phyloP scores from a whole-genome alignment of 1,140 invertebrate genomes.

The Megalonaias nervosa region DNA sequence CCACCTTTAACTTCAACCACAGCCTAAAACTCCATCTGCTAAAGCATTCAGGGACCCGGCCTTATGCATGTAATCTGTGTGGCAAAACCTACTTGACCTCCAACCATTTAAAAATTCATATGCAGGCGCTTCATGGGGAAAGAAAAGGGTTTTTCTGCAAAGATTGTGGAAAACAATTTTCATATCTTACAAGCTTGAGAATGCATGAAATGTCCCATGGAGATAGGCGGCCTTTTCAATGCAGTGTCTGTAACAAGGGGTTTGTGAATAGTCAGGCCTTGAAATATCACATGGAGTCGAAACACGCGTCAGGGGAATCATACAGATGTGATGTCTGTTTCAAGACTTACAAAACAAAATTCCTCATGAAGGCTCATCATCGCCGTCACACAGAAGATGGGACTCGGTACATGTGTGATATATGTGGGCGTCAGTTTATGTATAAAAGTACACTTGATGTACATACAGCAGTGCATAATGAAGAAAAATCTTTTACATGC shows the following conservation, averaged over 20 bases:
- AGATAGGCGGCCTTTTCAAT: slow-evolving; percentile 84
- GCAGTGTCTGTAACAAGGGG: slow-evolving; percentile 80
- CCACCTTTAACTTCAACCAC: slow-evolving; percentile 75
- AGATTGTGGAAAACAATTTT: slow-evolving; percentile 81
- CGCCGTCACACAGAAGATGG: slow-evolving; percentile 58
- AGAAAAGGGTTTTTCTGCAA: slow-evolving; percentile 56
- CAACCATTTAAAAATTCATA: slow-evolving; percentile 61
- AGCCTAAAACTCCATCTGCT: slow-evolving; percentile 73
- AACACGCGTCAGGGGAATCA: slow-evolving; percentile 64
- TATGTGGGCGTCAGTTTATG: slow-evolving; percentile 66
- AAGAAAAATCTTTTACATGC: slow-evolving; percentile 53
- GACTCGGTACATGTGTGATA: slow-evolving; percentile 63
- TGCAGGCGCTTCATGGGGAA: slow-evolving; percentile 51
- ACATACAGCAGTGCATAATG: slow-evolving; percentile 54
- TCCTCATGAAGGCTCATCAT: slow-evolving; percentile 53
- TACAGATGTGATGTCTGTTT: slow-evolving; percentile 58
- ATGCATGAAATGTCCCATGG: slow-evolving; percentile 88
- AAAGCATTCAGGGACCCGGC: slow-evolving; percentile 73
- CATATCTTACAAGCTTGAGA: slow-evolving; percentile 89
- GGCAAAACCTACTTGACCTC: slow-evolving; percentile 65
- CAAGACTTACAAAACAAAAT: slow-evolving; percentile 61
- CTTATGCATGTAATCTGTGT: slow-evolving; percentile 74
- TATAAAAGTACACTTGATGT: slow-evolving; percentile 62
- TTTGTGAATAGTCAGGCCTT: slow-evolving; percentile 92
- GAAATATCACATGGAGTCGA: slow-evolving; percentile 77